Conservation (phyloP, 2,797 vertebrate species). For the Alosa sapidissima region DNA sequence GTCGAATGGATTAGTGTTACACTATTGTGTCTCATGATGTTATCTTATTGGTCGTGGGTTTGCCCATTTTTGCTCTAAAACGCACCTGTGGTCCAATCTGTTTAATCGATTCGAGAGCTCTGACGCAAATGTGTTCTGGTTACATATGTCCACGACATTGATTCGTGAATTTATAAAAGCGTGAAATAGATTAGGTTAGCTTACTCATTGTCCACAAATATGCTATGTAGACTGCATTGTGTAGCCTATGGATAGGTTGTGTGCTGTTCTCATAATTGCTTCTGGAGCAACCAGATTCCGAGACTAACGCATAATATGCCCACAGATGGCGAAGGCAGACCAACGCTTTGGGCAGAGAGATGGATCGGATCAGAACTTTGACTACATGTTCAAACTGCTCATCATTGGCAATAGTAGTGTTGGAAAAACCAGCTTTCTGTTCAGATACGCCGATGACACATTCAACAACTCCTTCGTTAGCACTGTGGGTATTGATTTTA, state of each 20-base stretch:
- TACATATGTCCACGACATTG: not conserved
- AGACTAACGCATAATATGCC: constrained; percentile 2
- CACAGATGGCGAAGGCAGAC: constrained; percentile 95
- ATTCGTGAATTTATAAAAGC: not conserved
- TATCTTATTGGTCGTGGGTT: not conserved
- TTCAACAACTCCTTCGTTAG: constrained; percentile 96
- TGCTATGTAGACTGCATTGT: not conserved
- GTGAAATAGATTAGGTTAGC: not conserved
- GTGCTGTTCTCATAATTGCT: not conserved
- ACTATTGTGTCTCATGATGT: not conserved
- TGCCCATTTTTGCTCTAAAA: not conserved
- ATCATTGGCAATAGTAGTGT: constrained; percentile 98
- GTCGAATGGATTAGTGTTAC: not conserved
- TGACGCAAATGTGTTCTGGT: not conserved
- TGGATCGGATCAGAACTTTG: constrained; percentile 96
- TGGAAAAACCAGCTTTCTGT: constrained; percentile 94
- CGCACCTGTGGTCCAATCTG: not conserved
- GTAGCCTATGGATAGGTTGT: not conserved
- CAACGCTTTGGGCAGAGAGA: constrained; percentile 88
- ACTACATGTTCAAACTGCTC: constrained; percentile 98
- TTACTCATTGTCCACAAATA: not conserved
- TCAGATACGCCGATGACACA: constrained; percentile 93
- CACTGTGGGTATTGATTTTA: constrained; percentile 97
- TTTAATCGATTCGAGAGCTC: not conserved
- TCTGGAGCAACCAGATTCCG: not conserved